phyloP scores from a whole-genome alignment of 1,140 invertebrate species.

The Ooceraea biroi region DNA sequence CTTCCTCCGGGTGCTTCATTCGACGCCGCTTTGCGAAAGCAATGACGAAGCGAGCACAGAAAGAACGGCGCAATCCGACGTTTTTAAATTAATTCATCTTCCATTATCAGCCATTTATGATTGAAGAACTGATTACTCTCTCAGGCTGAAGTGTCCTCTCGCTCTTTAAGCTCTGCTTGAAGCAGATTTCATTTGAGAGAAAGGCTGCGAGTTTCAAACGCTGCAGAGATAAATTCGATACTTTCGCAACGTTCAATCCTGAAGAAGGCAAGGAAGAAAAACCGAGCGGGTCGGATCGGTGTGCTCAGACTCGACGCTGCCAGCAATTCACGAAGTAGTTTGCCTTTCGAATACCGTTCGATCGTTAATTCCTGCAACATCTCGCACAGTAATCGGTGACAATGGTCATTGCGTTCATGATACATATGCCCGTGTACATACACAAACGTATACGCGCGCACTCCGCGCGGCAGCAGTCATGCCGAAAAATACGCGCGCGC shows the following conservation, averaged over 20 bases:
- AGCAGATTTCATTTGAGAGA: neutral
- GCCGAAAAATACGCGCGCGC: slow-evolving; percentile 42
- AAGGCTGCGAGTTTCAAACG: neutral
- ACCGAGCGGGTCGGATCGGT: slow-evolving; percentile 5
- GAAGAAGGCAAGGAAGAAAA: neutral
- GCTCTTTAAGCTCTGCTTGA: too few relatives aligned
- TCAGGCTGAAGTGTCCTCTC: too few relatives aligned
- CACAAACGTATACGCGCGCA: neutral
- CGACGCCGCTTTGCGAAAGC: neutral
- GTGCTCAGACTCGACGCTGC: slow-evolving; percentile 1
- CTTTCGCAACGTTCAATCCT: neutral
- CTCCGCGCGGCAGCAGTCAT: neutral
- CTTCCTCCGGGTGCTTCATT: neutral
- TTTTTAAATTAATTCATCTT: neutral
- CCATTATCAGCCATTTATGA: neutral
- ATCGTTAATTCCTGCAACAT: slow-evolving; percentile 42
- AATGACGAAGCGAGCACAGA: neutral
- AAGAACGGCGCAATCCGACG: neutral
- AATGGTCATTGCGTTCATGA: neutral
- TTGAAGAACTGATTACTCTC: neutral
- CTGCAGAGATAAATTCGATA: slow-evolving; percentile 20
- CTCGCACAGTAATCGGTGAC: neutral
- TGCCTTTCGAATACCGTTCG: slow-evolving; percentile 18
- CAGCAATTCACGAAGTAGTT: slow-evolving; percentile 19
- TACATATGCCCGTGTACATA: neutral